These are phyloP conservation scores for Adelges cooleyi DNA, from an alignment of 1,140 invertebrate species.

Conservation along the genomic window DNA sequence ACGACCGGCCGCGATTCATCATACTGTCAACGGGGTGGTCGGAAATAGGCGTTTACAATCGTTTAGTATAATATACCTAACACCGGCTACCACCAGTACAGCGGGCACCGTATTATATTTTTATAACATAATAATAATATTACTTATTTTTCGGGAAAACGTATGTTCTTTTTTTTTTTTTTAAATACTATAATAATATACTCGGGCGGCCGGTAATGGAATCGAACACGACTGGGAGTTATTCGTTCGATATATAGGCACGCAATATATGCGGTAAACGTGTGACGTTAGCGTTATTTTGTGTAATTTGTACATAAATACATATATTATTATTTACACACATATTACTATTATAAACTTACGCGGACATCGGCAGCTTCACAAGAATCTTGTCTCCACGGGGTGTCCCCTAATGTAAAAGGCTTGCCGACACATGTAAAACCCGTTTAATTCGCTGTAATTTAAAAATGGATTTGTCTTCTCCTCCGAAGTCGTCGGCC, in stretches of 20 bases:
- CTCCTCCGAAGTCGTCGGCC: neutral
- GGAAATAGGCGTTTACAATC: conserved; percentile 16
- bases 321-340: too few relatives aligned
- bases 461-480: conserved; percentile 24
- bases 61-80: neutral
- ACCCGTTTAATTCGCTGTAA: conserved; percentile 25
- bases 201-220: too few relatives aligned
- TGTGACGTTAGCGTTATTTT: neutral
- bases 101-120: too few relatives aligned
- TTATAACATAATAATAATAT: too few relatives aligned
- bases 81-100: neutral
- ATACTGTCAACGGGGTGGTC: conserved; percentile 11
- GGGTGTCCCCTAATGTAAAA: conserved; percentile 15
- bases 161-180: neutral
- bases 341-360: too few relatives aligned
- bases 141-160: too few relatives aligned
- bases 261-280: too few relatives aligned
- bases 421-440: conserved; percentile 22
- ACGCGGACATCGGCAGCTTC: conserved; percentile 4
- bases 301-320: neutral
- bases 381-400: conserved; percentile 4
- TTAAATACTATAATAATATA: too few relatives aligned
- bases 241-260: too few relatives aligned
- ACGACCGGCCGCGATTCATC: conserved; percentile 10
- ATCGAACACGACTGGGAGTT: neutral